phyloP scores from a whole-genome alignment of 2,888 invertebrate species.

The Dolichopus griseipennis region DNA sequence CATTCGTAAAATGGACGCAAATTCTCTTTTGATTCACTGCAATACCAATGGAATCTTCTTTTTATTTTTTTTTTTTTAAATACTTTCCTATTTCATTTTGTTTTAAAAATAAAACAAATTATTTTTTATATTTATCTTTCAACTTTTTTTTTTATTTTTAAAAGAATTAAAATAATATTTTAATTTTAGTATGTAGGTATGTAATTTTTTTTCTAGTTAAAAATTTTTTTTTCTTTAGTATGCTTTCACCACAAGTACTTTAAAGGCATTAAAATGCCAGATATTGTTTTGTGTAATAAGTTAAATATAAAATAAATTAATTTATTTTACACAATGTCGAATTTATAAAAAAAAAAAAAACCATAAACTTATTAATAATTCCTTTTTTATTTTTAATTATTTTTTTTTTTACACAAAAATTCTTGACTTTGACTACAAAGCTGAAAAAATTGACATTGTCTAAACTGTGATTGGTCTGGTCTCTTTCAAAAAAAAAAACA shows the following conservation, averaged over 20 bases:
- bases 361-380: not conserved
- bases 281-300: not conserved
- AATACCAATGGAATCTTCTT: not conserved
- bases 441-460: conserved; percentile 1
- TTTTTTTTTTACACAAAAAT: too few species aligned
- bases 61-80: not conserved
- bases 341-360: not conserved
- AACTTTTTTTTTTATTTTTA: not conserved
- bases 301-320: too few species aligned
- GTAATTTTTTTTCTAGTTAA: not conserved
- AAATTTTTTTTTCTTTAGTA: not conserved
- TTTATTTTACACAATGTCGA: too few species aligned
- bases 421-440: conserved; percentile 6
- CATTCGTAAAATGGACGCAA: conserved; percentile 6
- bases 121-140: not conserved
- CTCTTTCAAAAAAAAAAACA: not conserved
- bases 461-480: not conserved
- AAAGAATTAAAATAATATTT: too few species aligned
- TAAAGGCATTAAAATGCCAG: not conserved
- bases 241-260: not conserved
- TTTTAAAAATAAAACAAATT: not conserved
- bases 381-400: too few species aligned
- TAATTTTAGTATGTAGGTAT: too few species aligned
- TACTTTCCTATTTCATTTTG: not conserved
- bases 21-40: not conserved